A percentile compares a stretch with the other conserved stretches of the same genome.
These are phyloP conservation scores for Fratercula arctica DNA, from an alignment of 2,797 vertebrate species.

Conservation along the genomic window DNA sequence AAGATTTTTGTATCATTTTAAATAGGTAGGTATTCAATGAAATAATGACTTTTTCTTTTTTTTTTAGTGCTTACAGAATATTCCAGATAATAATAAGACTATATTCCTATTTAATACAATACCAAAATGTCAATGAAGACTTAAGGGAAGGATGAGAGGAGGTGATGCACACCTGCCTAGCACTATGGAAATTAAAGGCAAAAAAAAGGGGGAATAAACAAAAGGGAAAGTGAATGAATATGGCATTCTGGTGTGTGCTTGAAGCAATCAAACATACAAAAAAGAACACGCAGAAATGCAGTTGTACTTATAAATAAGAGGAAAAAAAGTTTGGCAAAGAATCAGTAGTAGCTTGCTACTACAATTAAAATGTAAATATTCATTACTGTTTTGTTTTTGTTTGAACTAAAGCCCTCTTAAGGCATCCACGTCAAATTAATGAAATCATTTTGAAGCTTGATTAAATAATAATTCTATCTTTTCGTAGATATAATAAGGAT, in stretches of 20 bases:
- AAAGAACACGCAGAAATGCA: neutral
- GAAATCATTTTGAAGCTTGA: neutral
- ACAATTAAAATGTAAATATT: neutral
- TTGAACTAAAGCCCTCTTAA: neutral
- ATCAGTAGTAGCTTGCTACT: neutral
- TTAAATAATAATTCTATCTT: neutral
- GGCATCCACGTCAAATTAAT: neutral
- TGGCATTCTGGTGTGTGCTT: neutral
- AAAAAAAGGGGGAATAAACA: rapidly evolving
- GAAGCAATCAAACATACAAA: neutral
- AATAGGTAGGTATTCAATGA: neutral
- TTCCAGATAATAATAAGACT: neutral
- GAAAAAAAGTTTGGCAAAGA: neutral
- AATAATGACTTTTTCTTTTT: neutral
- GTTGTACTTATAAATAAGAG: neutral
- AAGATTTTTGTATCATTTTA: neutral
- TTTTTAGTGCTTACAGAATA: neutral
- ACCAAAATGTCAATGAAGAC: neutral
- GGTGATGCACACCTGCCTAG: neutral
- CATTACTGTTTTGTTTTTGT: neutral
- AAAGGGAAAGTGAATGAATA: neutral
- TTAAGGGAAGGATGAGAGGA: neutral
- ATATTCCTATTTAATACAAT: neutral
- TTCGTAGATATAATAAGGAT: neutral
- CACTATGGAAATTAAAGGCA: neutral